These are phyloP conservation scores for Oithona nana DNA, from an alignment of 2,888 invertebrate genomes.

Conservation along the genomic window DNA sequence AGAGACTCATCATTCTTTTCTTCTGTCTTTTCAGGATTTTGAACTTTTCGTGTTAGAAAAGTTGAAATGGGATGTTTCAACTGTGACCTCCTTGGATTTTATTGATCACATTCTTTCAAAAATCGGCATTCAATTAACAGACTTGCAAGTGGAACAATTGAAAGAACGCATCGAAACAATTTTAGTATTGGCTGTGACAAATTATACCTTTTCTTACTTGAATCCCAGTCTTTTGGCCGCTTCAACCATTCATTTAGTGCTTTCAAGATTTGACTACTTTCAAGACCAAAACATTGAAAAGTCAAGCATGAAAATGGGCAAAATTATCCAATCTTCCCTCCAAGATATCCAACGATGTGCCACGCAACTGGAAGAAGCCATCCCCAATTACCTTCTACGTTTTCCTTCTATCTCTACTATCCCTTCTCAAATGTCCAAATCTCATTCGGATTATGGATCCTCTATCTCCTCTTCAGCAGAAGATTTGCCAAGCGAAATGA, in stretches of 20 bases:
- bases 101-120: constrained; percentile 1
- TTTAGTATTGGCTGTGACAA: constrained; percentile 2
- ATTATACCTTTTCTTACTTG: constrained; percentile 9
- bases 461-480: background rate
- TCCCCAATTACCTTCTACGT: constrained; percentile 1
- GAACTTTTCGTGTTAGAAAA: constrained; percentile 5
- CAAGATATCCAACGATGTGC: background rate
- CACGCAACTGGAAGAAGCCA: constrained; percentile 2
- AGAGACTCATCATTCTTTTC: no score
- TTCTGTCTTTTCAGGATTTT: constrained; percentile 6
- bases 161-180: constrained; percentile 2
- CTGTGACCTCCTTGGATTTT: background rate
- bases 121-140: constrained; percentile 1
- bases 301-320: no score
- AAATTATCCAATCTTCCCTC: no score
- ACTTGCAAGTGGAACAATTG: background rate
- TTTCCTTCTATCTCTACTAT: background rate
- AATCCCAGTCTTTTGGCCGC: constrained; percentile 7
- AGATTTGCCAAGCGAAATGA: background rate
- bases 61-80: background rate
- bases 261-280: background rate
- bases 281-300: no score
- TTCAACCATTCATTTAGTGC: background rate
- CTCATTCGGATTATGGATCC: background rate
- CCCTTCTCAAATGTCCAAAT: background rate